Evolutionary conservation across 2,113 vertebrate genomes (phyloP).

Genomic region (Octodon degus): DNA sequence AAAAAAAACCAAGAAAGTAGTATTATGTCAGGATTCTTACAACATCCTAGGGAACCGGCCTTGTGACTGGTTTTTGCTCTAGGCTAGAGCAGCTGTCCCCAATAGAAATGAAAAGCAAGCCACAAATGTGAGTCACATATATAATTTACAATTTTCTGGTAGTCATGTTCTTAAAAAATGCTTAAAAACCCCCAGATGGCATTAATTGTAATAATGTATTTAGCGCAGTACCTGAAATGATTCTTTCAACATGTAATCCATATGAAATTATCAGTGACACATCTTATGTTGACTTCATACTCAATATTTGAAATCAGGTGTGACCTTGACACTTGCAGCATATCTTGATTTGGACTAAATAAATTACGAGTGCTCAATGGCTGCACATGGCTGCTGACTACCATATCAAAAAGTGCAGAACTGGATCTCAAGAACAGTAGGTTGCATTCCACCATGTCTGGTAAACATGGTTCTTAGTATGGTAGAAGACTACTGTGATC

Average conservation of each 20-base stretch:
- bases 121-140: background rate
- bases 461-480: background rate
- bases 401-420: background rate
- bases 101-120: conserved; percentile 4
- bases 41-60: background rate
- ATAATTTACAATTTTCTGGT: conserved; percentile 7
- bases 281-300: background rate
- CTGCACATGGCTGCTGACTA: background rate
- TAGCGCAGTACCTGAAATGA: background rate
- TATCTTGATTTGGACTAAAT: background rate
- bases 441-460: background rate
- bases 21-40: background rate
- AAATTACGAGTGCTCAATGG: background rate
- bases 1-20: background rate
- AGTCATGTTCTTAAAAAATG: background rate
- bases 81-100: background rate
- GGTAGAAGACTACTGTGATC: background rate
- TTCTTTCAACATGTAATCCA: background rate
- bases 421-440: background rate
- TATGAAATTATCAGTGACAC: background rate
- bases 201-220: conserved; percentile 14
- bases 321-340: background rate
- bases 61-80: background rate
- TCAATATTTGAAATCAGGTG: background rate
- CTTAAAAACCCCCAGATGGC: background rate